Evolutionary conservation across 2,888 invertebrate genomes (phyloP), one percentile per base, ranked within the genome.

Genomic region (Coelogynopora nodosa): DNA sequence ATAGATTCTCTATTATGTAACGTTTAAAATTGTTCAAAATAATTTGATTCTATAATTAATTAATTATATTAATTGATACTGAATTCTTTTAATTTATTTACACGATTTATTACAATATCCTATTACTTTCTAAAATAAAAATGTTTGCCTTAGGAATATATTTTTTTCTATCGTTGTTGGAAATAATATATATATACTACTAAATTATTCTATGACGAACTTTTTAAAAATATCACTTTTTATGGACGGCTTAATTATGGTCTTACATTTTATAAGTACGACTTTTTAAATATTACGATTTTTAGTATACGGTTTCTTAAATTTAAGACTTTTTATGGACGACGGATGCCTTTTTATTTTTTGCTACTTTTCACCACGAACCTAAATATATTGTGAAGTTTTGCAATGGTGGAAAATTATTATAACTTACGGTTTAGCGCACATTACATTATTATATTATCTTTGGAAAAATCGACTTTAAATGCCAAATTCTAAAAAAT

Each of bases 1-100:
- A 10, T 49, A 10, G 18, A 49, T 49, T 49, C 5, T 49, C 49
- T 49, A 18, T 49, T 49, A 49, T 49, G 49, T 49, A 10, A 10
- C 18, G 49, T 49, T 49, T 5, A 49, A 49, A 49, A 49, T 49
- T 18, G 49, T 49, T 10, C 49, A 49, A 10, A 49, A 49, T 49
- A 49, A 49, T 49, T 49, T 49, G 49, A 49, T 49, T 49, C 49
- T 49, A 49, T 10, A 49, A 10, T 49, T 49, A 49, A 49, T 49
- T 74, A 74, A 74, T 74, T 74, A 74, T 74, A 74, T 74, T 74
- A 5, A 74, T 74, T 74, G 74, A 74, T 74, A 74, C 27, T 74
- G 27, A 49, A 49, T 49, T 49, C 5, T 49, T 49, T 49, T 49
- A 5, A 49, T 10, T 49, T 49, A 49, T 49, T 49, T 49, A 49